Percentiles rank a stretch among this genome's conserved stretches.
Evolutionary conservation across 2,888 invertebrate species (phyloP).

Genomic region (Camptogramma bilineatum): DNA sequence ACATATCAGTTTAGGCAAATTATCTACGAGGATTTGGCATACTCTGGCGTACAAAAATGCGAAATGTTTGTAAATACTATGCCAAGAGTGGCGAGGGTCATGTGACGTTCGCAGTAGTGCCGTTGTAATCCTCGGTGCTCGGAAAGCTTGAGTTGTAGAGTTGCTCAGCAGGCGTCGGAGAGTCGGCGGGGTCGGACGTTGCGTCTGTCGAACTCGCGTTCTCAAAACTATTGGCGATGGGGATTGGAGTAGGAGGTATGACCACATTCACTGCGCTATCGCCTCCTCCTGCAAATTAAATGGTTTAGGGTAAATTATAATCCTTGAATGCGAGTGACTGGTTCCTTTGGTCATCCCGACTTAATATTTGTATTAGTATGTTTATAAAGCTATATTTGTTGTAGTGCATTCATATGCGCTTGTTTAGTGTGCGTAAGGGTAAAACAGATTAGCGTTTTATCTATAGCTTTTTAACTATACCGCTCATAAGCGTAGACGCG

Average conservation of each 20-base stretch:
- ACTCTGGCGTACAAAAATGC: slow-evolving; percentile 40
- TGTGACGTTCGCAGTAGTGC: slow-evolving; percentile 53
- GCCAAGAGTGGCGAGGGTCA: slow-evolving; percentile 50
- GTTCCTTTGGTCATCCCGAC: not conserved
- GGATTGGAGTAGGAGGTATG: slow-evolving; percentile 49
- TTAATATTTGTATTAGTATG: not conserved
- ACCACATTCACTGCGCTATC: slow-evolving; percentile 73
- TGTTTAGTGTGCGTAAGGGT: too few species aligned
- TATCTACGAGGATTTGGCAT: slow-evolving; percentile 29
- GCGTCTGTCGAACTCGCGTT: slow-evolving; percentile 21
- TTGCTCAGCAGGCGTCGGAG: slow-evolving; percentile 8
- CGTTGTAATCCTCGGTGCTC: slow-evolving; percentile 32
- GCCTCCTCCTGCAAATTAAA: slow-evolving; percentile 71
- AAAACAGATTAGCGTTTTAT: too few species aligned
- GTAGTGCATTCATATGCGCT: too few species aligned
- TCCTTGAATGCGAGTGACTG: not conserved
- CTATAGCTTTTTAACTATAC: too few species aligned
- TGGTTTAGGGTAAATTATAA: not conserved
- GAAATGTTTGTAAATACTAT: slow-evolving; percentile 30
- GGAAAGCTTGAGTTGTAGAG: slow-evolving; percentile 29
- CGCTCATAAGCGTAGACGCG: too few species aligned
- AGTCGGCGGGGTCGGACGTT: slow-evolving; percentile 16
- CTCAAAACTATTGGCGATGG: slow-evolving; percentile 46
- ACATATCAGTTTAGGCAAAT: not conserved
- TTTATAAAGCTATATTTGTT: too few species aligned